Evolutionary conservation across 2,888 invertebrate genomes (phyloP), one percentile per base, ranked within the genome.

Genomic region (Nymphalis c-album): DNA sequence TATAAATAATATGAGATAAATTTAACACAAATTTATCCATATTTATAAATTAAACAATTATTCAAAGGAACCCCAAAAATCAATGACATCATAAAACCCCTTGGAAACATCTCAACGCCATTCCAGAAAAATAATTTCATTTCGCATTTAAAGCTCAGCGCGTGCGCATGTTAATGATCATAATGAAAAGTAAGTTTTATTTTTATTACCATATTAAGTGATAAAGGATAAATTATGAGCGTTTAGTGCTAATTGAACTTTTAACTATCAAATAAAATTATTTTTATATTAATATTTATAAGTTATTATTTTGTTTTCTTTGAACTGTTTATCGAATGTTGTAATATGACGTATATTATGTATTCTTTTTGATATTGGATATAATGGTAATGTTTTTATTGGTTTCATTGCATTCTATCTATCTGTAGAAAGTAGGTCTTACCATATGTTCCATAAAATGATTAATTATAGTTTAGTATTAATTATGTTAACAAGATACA

Each of bases 241-340:
- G 80, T 87, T 90, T 86, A 88, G 84, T 84, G 83, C 80, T 87
- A 85, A 90, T 88, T 89, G 85, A 77, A 76, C 75, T 75, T 81
- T 86, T 88, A 86, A 85, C 77, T 80, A 77, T 69, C 72, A 76
- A 75, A 76, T 76, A 69, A 78, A 74, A 73, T 55, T 55, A 31
- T 55, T 17, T 17, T 26, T 26, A 17, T 31, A 17, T 55, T 50
- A 31, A n/a, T 31, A 55, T 55, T 55, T 31, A 26, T 31, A 17
- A n/a, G 17, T 31, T 31, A 75, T 76, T 77, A 73, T 60, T 64
- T 68, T 51, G 18, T 62, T 67, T 51, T 46, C 51, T 46, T 60
- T 60, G 60, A 74, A 62, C 66, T 48, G n/a, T 68, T 67, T 67
- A 72, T 67, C 67, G n/a, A 18, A 10, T 63, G 2, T 7, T n/a